Evolutionary conservation across 2,888 invertebrate species (phyloP).

Genomic region (Homarus gammarus): DNA sequence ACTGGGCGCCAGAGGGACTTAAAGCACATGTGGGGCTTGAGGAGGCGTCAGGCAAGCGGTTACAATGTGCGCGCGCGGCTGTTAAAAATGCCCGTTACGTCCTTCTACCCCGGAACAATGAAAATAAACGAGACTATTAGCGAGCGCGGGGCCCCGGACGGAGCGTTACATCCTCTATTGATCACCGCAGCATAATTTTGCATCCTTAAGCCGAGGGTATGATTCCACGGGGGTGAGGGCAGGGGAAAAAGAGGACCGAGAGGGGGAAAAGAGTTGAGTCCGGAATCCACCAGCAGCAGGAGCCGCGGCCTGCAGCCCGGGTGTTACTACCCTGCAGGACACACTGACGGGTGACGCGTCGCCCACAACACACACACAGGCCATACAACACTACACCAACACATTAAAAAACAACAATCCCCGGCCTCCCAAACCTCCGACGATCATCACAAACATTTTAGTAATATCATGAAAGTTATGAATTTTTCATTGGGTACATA

Average conservation of each 20-base stretch:
- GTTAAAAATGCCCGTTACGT: conserved; percentile 68
- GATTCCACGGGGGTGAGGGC: conserved; percentile 68
- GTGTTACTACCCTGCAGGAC: conserved; percentile 38
- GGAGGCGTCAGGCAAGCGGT: conserved; percentile 35
- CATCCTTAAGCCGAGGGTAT: conserved; percentile 76
- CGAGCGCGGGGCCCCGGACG: conserved; percentile 71
- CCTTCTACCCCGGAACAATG: conserved; percentile 75
- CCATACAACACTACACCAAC: background rate
- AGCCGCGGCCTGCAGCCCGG: conserved; percentile 13
- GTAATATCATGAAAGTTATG: no score
- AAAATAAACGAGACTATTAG: conserved; percentile 76
- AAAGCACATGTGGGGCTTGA: conserved; percentile 11
- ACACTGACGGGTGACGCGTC: conserved; percentile 49
- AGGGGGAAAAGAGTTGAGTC: conserved; percentile 47
- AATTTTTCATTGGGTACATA: no score
- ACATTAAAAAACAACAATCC: background rate
- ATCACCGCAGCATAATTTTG: conserved; percentile 76
- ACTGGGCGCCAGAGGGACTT: conserved; percentile 52
- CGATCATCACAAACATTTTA: background rate
- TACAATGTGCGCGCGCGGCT: conserved; percentile 40
- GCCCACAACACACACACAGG: conserved; percentile 34
- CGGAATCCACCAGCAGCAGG: conserved; percentile 21
- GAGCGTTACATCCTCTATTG: conserved; percentile 75
- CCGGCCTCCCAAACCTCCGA: no score
- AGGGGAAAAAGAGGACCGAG: conserved; percentile 33